Conservation (phyloP, 2,113 vertebrate genomes). For the Zapus hudsonius region DNA sequence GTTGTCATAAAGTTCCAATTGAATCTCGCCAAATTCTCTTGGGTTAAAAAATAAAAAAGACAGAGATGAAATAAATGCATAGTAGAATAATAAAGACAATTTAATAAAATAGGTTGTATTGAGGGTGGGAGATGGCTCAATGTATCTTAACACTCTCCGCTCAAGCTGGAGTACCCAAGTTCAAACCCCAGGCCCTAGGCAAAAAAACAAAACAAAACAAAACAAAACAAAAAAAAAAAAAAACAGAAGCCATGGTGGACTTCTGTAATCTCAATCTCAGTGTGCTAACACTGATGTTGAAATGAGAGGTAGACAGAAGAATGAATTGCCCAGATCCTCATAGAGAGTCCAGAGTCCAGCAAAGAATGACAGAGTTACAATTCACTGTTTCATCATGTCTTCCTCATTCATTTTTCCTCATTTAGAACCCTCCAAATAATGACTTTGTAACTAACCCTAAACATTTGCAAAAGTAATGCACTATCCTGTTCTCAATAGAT, state of each 20-base stretch:
- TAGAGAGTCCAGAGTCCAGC: no score
- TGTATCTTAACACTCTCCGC: no score
- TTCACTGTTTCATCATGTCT: not conserved
- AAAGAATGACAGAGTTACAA: not conserved
- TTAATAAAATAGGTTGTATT: not conserved
- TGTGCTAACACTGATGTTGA: no score
- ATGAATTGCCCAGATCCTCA: no score
- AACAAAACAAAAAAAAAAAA: no score
- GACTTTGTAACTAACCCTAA: not conserved
- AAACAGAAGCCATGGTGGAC: no score
- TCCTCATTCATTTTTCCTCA: not conserved
- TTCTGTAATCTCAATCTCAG: no score
- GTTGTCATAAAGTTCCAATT: constrained; percentile 36
- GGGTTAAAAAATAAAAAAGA: not conserved
- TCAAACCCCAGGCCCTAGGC: no score
- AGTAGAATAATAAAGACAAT: not conserved
- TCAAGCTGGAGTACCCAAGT: no score
- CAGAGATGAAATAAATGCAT: not conserved
- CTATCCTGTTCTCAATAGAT: not conserved
- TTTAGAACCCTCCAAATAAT: not conserved
- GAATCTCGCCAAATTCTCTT: not conserved
- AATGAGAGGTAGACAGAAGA: no score
- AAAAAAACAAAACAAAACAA: no score
- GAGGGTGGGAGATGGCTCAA: no score
- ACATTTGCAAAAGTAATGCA: not conserved